Base-by-base conservation (phyloP, 2,888 invertebrate species). In the Apamea sordens region DNA sequence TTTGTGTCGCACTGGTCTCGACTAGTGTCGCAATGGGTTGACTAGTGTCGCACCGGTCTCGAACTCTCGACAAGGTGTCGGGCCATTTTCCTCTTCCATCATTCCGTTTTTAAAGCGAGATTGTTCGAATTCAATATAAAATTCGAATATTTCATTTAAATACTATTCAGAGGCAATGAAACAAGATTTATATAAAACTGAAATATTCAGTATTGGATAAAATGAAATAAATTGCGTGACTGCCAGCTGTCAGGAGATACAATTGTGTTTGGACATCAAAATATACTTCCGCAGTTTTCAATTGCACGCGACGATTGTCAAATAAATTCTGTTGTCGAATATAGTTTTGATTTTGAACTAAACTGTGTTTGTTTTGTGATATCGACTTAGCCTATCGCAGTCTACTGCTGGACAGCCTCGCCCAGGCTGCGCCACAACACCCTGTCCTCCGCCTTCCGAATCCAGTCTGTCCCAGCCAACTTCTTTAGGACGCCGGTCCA, bases 191-290 rank as follows among this genome's bases (percentile, higher is more conserved):
- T 50, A 64, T 50, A 56, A 64, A 77, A 70, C 41, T 56, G 71
- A 72, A 83, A 86, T 41, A 72, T 83, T 75, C 53, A 47, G 47
- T 75, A 69, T 77, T 75, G 84, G 63, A 86, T 83, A 70, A 70
- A 83, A 53, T 68, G 7, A 61, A 86, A 85, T 82, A 63, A 76
- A 85, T 73, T 28, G 13, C 24, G 44, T 15, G 24, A 67, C 67
- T 32, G 67, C 61, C 71, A 74, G 44, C 72, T 73, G 84, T 83
- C 74, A 78, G 50, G 36, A 65, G 72, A 78, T 76, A 73, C 36
- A 71, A 68, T 84, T 78, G 73, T 73, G n/a, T 78, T 69, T 73
- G 59, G 47, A 44, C 15, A 50, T 63, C 71, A 77, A 86, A 82
- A 84, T 76, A 44, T 41, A 59, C 74, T 73, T 61, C 64, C 68